A percentile compares a stretch with the other conserved stretches of the same genome.
Evolutionary conservation across 2,888 invertebrate genomes (phyloP).

Genomic region (Meteorus cinctellus): DNA sequence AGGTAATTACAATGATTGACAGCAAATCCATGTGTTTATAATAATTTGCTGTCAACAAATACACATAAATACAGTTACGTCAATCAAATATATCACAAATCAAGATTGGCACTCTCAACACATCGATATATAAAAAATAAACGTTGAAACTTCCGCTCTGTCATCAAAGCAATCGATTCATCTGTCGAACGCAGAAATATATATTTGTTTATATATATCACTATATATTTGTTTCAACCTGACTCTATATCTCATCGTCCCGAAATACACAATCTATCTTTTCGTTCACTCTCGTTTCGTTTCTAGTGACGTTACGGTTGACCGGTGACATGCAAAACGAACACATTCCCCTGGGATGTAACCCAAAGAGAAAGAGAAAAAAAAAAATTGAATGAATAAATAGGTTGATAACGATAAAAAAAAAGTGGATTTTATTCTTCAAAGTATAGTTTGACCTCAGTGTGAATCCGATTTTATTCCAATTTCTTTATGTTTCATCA

Average conservation of each 20-base stretch:
- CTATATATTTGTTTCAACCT: not conserved
- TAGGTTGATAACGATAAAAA: not conserved
- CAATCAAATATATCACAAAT: conserved; percentile 33
- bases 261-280: conserved; percentile 2
- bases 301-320: conserved; percentile 31
- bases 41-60: too few species aligned
- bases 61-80: not conserved
- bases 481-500: too few species aligned
- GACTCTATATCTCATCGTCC: not conserved
- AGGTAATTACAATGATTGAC: too few species aligned
- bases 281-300: conserved; percentile 5
- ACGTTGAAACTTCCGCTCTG: not conserved
- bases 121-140: conserved; percentile 23
- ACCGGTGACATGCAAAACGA: conserved; percentile 34
- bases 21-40: too few species aligned
- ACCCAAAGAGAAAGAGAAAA: not conserved
- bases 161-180: conserved; percentile 31
- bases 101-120: conserved; percentile 37
- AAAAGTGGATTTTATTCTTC: not conserved
- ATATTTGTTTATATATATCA: not conserved
- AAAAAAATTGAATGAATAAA: conserved; percentile 11
- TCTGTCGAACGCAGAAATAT: not conserved
- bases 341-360: conserved; percentile 13
- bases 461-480: too few species aligned
- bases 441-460: too few species aligned